A percentile compares a stretch with the other conserved stretches of the same genome.
phyloP scores from a whole-genome alignment of 1,140 invertebrate genomes.

The Akabosia matsudoensis region DNA sequence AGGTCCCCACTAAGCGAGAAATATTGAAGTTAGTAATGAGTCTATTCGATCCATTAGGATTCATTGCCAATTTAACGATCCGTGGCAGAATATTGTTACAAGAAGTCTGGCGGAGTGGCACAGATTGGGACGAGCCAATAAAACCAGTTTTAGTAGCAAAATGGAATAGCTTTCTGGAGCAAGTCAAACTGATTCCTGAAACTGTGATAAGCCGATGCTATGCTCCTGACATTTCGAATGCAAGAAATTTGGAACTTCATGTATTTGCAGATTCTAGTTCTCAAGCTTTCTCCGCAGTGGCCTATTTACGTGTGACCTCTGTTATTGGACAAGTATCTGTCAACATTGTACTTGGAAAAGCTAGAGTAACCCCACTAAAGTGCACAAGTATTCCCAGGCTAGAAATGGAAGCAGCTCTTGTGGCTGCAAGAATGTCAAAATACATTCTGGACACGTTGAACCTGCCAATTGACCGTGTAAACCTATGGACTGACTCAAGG shows the following conservation, averaged over 20 bases:
- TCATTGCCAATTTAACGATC: slow-evolving; percentile 6
- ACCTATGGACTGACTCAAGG: slow-evolving; percentile 39
- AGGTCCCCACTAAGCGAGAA: neutral
- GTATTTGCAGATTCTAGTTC: slow-evolving; percentile 31
- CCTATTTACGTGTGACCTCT: neutral
- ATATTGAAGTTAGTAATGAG: neutral
- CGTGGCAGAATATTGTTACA: slow-evolving; percentile 27
- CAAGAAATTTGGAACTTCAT: slow-evolving; percentile 32
- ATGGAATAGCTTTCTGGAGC: slow-evolving; percentile 1
- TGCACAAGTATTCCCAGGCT: slow-evolving; percentile 47
- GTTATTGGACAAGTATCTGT: neutral
- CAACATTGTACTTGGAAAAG: slow-evolving; percentile 47
- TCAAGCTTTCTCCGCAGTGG: slow-evolving; percentile 23
- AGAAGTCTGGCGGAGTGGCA: slow-evolving; percentile 21
- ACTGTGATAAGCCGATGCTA: slow-evolving; percentile 38
- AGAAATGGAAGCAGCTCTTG: slow-evolving; percentile 49
- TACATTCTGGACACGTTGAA: slow-evolving; percentile 14
- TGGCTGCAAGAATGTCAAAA: slow-evolving; percentile 41
- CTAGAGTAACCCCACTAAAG: slow-evolving; percentile 48
- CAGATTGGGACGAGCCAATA: slow-evolving; percentile 39
- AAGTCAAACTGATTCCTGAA: slow-evolving; percentile 22
- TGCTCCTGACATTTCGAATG: neutral
- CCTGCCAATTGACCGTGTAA: neutral
- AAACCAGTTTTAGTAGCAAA: neutral
- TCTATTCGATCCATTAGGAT: slow-evolving; percentile 20